phyloP scores from a whole-genome alignment of 1,140 invertebrate species.

The Microplitis mediator region DNA sequence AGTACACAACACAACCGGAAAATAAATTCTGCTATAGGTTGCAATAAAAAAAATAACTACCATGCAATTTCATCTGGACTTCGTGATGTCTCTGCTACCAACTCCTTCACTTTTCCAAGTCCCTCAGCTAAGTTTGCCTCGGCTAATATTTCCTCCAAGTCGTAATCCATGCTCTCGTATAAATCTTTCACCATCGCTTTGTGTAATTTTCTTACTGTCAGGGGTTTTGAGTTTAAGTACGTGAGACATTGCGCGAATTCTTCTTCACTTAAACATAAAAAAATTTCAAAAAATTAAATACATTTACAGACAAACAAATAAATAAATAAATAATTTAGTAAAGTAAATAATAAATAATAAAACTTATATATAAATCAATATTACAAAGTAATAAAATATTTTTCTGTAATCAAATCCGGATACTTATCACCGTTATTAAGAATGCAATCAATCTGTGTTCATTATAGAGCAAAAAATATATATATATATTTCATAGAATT shows the following conservation, averaged over 20 bases:
- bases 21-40: constrained; percentile 7
- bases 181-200: constrained; percentile 40
- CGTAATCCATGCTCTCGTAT: constrained; percentile 32
- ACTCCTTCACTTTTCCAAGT: constrained; percentile 35
- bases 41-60: constrained; percentile 28
- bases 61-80: constrained; percentile 34
- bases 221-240: constrained; percentile 36
- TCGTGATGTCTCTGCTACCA: constrained; percentile 29
- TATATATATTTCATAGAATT: not conserved
- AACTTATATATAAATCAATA: not conserved
- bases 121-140: constrained; percentile 37
- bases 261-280: constrained; percentile 37
- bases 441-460: constrained; percentile 3
- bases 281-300: constrained; percentile 7
- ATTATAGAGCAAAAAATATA: not conserved
- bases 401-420: not conserved
- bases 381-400: not conserved
- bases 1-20: not conserved
- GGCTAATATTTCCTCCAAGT: constrained; percentile 36
- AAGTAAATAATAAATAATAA: not conserved
- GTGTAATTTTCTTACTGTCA: constrained; percentile 33
- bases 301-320: not conserved
- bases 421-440: not conserved
- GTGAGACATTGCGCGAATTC: constrained; percentile 40
- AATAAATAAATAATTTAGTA: not conserved